Evolutionary conservation across 2,113 vertebrate genomes (phyloP).

Genomic region (Mesoclemmys tuberculata): DNA sequence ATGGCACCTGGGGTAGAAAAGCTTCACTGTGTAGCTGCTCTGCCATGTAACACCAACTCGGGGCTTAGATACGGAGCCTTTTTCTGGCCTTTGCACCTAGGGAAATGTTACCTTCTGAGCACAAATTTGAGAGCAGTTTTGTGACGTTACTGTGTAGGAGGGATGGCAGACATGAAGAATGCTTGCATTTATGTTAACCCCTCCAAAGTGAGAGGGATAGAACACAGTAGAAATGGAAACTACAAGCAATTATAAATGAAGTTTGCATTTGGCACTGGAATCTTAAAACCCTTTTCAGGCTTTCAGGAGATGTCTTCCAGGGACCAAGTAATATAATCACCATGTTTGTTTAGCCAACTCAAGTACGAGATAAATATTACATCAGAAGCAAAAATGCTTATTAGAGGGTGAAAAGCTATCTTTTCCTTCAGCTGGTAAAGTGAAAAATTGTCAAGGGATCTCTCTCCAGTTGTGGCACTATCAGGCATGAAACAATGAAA

Average conservation of each 20-base stretch:
- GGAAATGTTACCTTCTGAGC: not conserved
- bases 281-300: not conserved
- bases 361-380: not conserved
- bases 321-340: not conserved
- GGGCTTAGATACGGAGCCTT: not conserved
- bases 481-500: not conserved
- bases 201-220: not conserved
- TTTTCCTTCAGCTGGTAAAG: not conserved
- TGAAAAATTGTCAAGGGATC: not conserved
- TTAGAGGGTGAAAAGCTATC: not conserved
- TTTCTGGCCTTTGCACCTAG: fast-evolving
- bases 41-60: not conserved
- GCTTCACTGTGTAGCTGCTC: not conserved
- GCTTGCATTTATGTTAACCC: not conserved
- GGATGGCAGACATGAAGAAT: not conserved
- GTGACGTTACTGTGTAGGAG: not conserved
- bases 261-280: not conserved
- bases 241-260: not conserved
- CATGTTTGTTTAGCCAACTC: not conserved
- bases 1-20: not conserved
- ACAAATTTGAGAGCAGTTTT: not conserved
- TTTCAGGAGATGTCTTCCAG: not conserved
- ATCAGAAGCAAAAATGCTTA: not conserved
- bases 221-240: not conserved
- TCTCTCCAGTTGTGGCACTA: not conserved